Evolutionary conservation across 2,797 vertebrate genomes (phyloP), one percentile per base, ranked within the genome.

Genomic region (Sciurus carolinensis): DNA sequence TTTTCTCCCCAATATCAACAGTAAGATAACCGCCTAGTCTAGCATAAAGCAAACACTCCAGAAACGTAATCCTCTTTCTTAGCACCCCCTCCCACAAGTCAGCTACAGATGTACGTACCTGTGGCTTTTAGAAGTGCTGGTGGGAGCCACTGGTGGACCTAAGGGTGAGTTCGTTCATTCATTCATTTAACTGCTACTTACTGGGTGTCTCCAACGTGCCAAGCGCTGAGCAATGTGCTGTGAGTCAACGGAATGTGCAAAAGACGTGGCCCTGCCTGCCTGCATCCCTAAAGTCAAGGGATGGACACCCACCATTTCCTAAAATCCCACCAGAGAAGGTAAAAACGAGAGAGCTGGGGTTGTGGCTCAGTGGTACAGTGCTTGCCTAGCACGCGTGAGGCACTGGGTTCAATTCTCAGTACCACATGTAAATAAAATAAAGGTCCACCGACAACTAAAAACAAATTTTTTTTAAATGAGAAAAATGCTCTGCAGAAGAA

Each of bases 1-100:
- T 44, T 82, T 83, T 92, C 39, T 80, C 28, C 66, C 66, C 87
- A 90, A 90, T 47, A 77, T n/a, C 73, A 91, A 87, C 3, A 47
- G 17, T 59, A 83, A 52, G 47, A 87, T 75, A 62, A 64, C 87
- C 36, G 87, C n/a, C 28, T 44, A 7, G 4, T 50, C 39, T 42
- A 79, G 39, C 26, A 73, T 28, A 83, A 91, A 89, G 79, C 33
- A 79, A 50, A 86, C 67, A 33, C 75, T 62, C 71, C 52, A 44
- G 13, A 82, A 83, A 42, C 4, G 1, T 22, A 71, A 64, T 75
- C n/a, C 4, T 24, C 54, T 82, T 77, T 77, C 36, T 36, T 83
- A 12, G 72, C 22, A 20, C 7, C 12, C 39, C 72, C 22, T 12
- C 54, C 76, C 76, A 54, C 20, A 36, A 22, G 17, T 57, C 54